phyloP scores from a whole-genome alignment of 1,140 invertebrate genomes.

The Pectinophora gossypiella region DNA sequence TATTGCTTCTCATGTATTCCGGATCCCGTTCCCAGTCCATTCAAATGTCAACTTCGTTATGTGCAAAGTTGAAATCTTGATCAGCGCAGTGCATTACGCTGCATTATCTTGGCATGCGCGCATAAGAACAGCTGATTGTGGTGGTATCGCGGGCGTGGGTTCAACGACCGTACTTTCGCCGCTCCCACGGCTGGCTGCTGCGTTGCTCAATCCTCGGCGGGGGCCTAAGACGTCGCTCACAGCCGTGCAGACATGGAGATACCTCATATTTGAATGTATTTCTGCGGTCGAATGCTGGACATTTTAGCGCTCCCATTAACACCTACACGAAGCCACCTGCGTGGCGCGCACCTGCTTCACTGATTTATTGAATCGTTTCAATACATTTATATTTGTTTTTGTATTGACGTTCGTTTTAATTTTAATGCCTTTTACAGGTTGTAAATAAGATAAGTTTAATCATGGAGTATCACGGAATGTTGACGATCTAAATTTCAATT shows the following conservation, averaged over 20 bases:
- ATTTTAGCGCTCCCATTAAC: conserved; percentile 12
- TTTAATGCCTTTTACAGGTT: no score
- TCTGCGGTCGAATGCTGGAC: background rate
- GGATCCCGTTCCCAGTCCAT: background rate
- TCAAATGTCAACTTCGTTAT: background rate
- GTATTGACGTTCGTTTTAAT: no score
- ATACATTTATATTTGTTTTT: no score
- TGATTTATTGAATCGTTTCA: background rate
- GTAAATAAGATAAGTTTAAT: no score
- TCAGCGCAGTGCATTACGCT: background rate
- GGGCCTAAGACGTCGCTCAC: conserved; percentile 19
- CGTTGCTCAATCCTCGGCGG: conserved; percentile 36
- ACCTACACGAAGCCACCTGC: conserved; percentile 5
- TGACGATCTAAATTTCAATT: no score
- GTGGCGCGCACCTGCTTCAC: conserved; percentile 2
- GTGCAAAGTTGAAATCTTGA: conserved; percentile 4
- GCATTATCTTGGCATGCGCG: conserved; percentile 22
- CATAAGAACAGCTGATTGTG: conserved; percentile 62
- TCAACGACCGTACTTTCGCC: conserved; percentile 67
- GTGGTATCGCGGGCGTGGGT: conserved; percentile 43
- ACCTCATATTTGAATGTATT: background rate
- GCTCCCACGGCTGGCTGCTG: conserved; percentile 45
- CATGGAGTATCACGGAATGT: no score
- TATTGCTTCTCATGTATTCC: conserved; percentile 1
- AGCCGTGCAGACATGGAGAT: background rate